A percentile compares a stretch with the other conserved stretches of the same genome.
Evolutionary conservation across 2,888 invertebrate species (phyloP).

Genomic region (Coecobrya sp.): DNA sequence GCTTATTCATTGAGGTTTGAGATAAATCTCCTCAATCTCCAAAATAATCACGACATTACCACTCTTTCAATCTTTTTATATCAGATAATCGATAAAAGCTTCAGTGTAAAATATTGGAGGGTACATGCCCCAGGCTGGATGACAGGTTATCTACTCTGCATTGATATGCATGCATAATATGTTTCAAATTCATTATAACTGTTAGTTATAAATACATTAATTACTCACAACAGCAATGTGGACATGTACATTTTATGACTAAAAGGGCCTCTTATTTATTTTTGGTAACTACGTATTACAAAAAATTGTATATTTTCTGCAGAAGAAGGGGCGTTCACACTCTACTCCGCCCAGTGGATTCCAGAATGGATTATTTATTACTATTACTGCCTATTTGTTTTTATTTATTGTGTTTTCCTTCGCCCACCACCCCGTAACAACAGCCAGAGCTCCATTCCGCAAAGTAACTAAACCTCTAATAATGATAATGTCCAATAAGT

Average conservation of each 20-base stretch:
- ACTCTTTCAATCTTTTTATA: too few species aligned
- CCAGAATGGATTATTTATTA: constrained; percentile 31
- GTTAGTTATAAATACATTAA: neutral
- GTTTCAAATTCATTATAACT: neutral
- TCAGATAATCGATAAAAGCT: too few species aligned
- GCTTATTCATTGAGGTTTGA: too few species aligned
- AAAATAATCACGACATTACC: too few species aligned
- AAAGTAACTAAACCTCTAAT: constrained; percentile 29
- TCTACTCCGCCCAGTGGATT: constrained; percentile 23
- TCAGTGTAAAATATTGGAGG: too few species aligned
- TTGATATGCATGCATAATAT: too few species aligned
- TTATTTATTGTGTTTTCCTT: constrained; percentile 17
- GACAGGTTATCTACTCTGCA: neutral
- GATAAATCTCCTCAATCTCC: too few species aligned
- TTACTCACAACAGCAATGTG: neutral
- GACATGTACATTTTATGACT: neutral
- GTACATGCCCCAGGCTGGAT: neutral
- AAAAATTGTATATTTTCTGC: neutral
- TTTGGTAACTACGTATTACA: neutral
- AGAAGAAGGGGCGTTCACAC: constrained; percentile 11
- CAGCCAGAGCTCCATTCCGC: neutral
- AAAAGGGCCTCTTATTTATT: neutral
- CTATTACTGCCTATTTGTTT: constrained; percentile 25
- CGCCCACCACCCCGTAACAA: neutral
- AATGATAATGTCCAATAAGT: constrained; percentile 20